Base-by-base conservation (phyloP, 2,797 vertebrate species). In the Cyprinella venusta region DNA sequence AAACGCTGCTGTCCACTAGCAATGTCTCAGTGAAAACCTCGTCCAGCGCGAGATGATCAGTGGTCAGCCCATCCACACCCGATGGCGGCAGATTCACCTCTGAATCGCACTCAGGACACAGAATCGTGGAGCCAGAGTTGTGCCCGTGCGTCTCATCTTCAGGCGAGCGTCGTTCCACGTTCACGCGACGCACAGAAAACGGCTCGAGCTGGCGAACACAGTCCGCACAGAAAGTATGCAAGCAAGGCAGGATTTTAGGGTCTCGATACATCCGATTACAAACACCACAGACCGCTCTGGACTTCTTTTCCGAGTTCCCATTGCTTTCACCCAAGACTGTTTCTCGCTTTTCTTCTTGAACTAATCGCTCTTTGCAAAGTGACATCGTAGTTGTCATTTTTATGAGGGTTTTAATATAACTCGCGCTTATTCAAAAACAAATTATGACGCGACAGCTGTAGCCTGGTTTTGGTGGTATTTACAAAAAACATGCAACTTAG, bases 91-190 rank as follows among this genome's bases (percentile, higher is more conserved):
- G 84, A 56, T 94, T 92, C 89, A 97, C 96, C 88, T 97, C 95
- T 6, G 94, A 92, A 88, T 98, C 96, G 75, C 97, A 98, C 80
- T 95, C 92, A 0, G 97, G 97, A 59, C 97, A 98, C 38, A 97
- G 92, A 30, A 97, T 93, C 40, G 95, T 94, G 21, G 90, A 79
- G 21, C 78, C 78, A 30, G 89, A 88, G 0, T 85, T 70, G 74
- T 84, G 77, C 24, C 4, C 59, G 24, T 45, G 52, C 56, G 56
- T 30, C 36, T 79, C 69, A 1, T 56, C 36, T 21, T 69, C 72
- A 8, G 64, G 21, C n/a, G 65, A 26, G 38, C 70, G 33, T 26
- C 30, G 63, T 72, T 84, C 82, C 5, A 88, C 88, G 1, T 89
- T 87, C 19, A 88, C 88, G 1, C 89, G 75, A 36, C 90, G 72